A percentile compares a stretch with the other conserved stretches of the same genome.
phyloP scores from a whole-genome alignment of 1,140 invertebrate genomes.

The Drosophila bipectinata region DNA sequence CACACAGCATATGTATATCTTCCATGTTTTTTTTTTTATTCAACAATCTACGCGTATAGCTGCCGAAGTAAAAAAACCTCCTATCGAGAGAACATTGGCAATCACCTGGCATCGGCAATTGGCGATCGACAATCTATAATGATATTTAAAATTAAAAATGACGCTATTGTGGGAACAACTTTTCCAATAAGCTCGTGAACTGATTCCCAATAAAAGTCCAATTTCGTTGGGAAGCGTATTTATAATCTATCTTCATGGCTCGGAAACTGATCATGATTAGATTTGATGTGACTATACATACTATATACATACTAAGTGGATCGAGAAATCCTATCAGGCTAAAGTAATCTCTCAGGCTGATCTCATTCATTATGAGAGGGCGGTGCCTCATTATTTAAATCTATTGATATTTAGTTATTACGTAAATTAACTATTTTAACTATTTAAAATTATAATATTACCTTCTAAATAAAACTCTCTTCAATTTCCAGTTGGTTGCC shows the following conservation, averaged over 20 bases:
- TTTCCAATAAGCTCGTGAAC: slow-evolving; percentile 5
- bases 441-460: not conserved
- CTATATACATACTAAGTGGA: not conserved
- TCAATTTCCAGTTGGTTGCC: slow-evolving; percentile 88
- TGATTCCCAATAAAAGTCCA: slow-evolving; percentile 28
- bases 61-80: not conserved
- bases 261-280: slow-evolving; percentile 35
- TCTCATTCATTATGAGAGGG: slow-evolving; percentile 50
- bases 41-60: too few relatives aligned
- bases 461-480: slow-evolving; percentile 18
- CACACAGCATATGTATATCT: slow-evolving; percentile 11
- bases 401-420: slow-evolving; percentile 9
- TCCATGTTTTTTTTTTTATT: too few relatives aligned
- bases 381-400: slow-evolving; percentile 28
- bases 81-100: slow-evolving; percentile 27
- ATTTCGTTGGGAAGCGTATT: not conserved
- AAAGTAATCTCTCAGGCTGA: slow-evolving; percentile 30
- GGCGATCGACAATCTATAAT: slow-evolving; percentile 68
- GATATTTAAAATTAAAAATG: slow-evolving; percentile 80
- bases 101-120: slow-evolving; percentile 25
- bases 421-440: too few relatives aligned
- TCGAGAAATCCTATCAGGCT: slow-evolving; percentile 10
- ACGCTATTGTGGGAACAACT: slow-evolving; percentile 50
- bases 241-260: slow-evolving; percentile 25
- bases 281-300: not conserved